Evolutionary conservation across 2,113 vertebrate genomes (phyloP).

Genomic region (Gavia stellata): DNA sequence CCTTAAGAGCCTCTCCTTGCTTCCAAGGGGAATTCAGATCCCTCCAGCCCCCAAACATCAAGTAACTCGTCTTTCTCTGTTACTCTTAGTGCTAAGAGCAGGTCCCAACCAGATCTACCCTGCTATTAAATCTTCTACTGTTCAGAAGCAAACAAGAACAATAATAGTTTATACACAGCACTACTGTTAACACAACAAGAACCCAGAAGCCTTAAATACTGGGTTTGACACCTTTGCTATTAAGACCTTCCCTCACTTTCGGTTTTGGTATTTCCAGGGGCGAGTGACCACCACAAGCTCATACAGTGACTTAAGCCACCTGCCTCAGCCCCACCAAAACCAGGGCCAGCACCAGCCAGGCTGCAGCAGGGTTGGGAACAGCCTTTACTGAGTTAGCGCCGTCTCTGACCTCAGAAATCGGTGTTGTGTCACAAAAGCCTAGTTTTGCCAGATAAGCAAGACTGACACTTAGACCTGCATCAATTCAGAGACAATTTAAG

Average conservation of each 20-base stretch:
- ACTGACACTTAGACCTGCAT: background rate
- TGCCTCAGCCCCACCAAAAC: background rate
- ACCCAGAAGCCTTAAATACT: background rate
- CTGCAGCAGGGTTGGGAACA: background rate
- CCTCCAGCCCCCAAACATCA: background rate
- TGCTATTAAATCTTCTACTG: background rate
- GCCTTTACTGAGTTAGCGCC: background rate
- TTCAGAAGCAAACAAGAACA: background rate
- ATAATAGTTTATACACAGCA: background rate
- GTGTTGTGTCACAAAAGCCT: background rate
- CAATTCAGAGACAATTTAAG: background rate
- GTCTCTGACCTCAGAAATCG: background rate
- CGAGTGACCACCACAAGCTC: background rate
- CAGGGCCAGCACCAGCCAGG: background rate
- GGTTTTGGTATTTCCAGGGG: background rate
- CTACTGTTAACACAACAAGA: background rate
- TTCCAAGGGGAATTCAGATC: background rate
- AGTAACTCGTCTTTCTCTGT: background rate
- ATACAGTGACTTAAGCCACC: fast-evolving
- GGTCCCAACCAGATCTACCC: background rate
- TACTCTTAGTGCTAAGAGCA: fast-evolving
- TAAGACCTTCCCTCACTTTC: background rate
- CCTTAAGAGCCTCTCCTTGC: background rate
- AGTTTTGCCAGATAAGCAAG: background rate
- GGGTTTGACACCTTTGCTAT: background rate